Evolutionary conservation across 2,797 vertebrate species (phyloP).

Genomic region (Macropodus opercularis): DNA sequence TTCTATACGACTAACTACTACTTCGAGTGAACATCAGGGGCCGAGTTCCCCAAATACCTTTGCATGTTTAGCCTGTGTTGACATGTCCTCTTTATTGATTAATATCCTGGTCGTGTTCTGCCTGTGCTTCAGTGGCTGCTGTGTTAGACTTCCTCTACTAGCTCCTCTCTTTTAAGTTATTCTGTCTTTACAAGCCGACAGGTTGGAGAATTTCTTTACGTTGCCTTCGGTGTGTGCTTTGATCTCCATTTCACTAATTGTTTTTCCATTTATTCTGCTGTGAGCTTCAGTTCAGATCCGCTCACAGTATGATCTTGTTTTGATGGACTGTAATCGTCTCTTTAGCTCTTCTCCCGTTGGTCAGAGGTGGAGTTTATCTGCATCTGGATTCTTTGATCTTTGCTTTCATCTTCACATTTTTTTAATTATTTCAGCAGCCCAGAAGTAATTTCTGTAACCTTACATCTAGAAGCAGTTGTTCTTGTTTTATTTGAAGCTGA

Average conservation of each 20-base stretch:
- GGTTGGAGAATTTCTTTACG: conserved; percentile 18
- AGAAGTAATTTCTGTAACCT: neutral
- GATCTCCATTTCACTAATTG: conserved; percentile 34
- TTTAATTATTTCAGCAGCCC: neutral
- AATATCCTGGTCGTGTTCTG: too few species aligned
- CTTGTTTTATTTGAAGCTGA: neutral
- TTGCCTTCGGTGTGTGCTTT: conserved; percentile 36
- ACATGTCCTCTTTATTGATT: too few species aligned
- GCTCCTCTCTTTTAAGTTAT: neutral
- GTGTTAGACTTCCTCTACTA: neutral
- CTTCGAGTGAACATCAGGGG: too few species aligned
- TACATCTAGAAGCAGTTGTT: neutral
- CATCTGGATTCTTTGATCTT: conserved; percentile 41
- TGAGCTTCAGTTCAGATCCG: neutral
- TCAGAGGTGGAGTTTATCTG: conserved; percentile 32
- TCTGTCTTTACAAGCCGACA: conserved; percentile 2
- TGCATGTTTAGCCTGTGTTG: too few species aligned
- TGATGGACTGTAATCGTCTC: neutral
- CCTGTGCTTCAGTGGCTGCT: neutral
- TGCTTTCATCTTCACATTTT: conserved; percentile 37
- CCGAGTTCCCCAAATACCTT: too few species aligned
- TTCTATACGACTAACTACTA: too few species aligned
- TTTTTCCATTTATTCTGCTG: conserved; percentile 18
- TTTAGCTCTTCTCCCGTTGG: conserved; percentile 21
- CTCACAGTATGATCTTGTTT: neutral